These are phyloP conservation scores for Teleiodes luculella DNA, from an alignment of 2,888 invertebrate genomes.

Conservation along the genomic window DNA sequence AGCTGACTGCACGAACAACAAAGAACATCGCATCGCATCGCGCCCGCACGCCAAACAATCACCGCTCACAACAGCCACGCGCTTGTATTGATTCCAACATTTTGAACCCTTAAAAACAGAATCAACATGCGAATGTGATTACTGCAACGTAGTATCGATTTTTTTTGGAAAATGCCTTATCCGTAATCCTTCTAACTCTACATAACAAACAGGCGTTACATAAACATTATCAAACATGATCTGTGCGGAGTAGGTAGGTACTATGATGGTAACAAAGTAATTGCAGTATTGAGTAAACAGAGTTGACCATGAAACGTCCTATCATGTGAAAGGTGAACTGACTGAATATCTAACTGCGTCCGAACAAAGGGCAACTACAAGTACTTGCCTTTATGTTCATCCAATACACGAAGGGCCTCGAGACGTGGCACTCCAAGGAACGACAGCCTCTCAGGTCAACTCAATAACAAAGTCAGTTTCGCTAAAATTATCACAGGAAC, in stretches of 20 bases:
- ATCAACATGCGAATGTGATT: conserved; percentile 22
- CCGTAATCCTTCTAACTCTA: too few species aligned
- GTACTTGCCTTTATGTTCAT: conserved; percentile 76
- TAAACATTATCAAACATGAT: conserved; percentile 6
- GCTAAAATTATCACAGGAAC: conserved; percentile 56
- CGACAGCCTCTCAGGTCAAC: conserved; percentile 47
- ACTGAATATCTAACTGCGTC: conserved; percentile 27
- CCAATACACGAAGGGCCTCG: conserved; percentile 69
- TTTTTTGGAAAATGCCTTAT: too few species aligned
- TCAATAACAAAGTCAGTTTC: conserved; percentile 39
- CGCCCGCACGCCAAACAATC: conserved; percentile 31
- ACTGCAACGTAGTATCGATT: conserved; percentile 17
- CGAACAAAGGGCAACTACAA: conserved; percentile 51
- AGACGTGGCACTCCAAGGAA: conserved; percentile 57
- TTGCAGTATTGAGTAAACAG: conserved; percentile 39
- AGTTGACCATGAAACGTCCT: conserved; percentile 48
- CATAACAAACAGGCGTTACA: conserved; percentile 1
- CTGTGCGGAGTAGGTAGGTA: conserved; percentile 4
- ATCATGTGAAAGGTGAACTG: conserved; percentile 47
- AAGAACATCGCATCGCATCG: conserved; percentile 54
- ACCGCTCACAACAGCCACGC: conserved; percentile 33
- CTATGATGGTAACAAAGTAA: too few species aligned
- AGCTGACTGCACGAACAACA: conserved; percentile 70
- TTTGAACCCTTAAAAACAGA: neutral
- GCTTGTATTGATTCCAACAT: conserved; percentile 22